These are phyloP conservation scores for Heterodera schachtii DNA, from an alignment of 1,140 invertebrate species.

Conservation along the genomic window DNA sequence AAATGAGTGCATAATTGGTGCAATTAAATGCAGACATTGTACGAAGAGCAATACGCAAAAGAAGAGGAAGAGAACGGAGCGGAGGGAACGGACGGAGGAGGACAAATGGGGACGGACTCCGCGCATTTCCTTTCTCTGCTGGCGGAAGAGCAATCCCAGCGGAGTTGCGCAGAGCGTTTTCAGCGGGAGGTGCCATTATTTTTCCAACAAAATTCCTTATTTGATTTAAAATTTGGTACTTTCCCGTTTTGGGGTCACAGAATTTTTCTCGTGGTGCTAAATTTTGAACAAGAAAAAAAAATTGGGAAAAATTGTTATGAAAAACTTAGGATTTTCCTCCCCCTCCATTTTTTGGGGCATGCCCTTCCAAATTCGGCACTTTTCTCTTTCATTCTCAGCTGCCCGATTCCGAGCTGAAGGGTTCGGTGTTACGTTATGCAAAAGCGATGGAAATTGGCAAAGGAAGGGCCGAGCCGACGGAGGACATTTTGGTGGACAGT, in stretches of 20 bases:
- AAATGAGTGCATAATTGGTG: constrained; percentile 52
- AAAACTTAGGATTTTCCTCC: background rate
- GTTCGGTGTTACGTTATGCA: constrained; percentile 22
- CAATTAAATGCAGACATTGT: constrained; percentile 75
- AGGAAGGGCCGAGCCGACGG: constrained; percentile 72
- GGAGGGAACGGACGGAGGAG: constrained; percentile 65
- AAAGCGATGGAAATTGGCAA: constrained; percentile 68
- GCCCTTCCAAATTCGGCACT: background rate
- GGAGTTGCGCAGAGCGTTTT: constrained; percentile 13
- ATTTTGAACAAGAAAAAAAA: too few species aligned
- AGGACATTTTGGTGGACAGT: constrained; percentile 65
- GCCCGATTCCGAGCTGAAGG: constrained; percentile 42
- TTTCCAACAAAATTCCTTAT: too few species aligned
- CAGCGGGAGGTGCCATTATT: background rate
- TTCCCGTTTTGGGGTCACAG: too few species aligned
- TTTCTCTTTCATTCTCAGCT: constrained; percentile 44
- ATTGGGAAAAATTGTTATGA: too few species aligned
- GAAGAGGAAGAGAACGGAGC: constrained; percentile 70
- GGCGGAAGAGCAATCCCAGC: background rate
- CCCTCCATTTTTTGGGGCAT: background rate
- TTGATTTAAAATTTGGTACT: background rate
- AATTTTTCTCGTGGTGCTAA: too few species aligned
- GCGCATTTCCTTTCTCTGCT: background rate
- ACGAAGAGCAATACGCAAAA: constrained; percentile 64
- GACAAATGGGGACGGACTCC: constrained; percentile 59